Base-by-base conservation (phyloP, 1,140 invertebrate genomes). In the Aphis craccivora region DNA sequence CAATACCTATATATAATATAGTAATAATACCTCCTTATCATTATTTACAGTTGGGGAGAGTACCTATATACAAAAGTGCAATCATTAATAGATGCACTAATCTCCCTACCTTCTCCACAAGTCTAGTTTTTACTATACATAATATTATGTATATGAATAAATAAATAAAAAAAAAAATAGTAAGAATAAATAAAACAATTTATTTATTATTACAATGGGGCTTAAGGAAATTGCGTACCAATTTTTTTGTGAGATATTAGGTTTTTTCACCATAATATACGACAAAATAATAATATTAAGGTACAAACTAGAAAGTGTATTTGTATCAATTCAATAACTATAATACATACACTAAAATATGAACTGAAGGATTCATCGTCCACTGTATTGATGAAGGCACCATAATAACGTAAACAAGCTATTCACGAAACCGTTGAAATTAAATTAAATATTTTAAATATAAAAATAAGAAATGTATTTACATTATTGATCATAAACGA, bases 271-370 rank as follows among this genome's bases (percentile, higher is more conserved):
- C n/a, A 76, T 8, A n/a, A 76, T n/a, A 76, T 5, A n/a, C 0
- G 11, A 76, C 60, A 18, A n/a, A 1, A 51, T 30, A 30, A 76
- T 6, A 76, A n/a, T 14, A n/a, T 45, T 0, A 45, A 45, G 45
- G 45, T 67, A n/a, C 30, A 18, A n/a, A 1, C 60, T 76, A 18
- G 4, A n/a, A 35, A 76, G 2, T 18, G 60, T 14, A n/a, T 76
- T n/a, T 76, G 14, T n/a, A 76, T 20, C 60, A 76, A n/a, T 35
- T 8, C 14, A 76, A 76, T 18, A n/a, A n/a, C 18, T 76, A 30
- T 67, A 60, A n/a, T 76, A 76, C 60, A n/a, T 76, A 76, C 60
- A 76, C 60, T 76, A 76, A 76, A 76, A 76, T 76, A n/a, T 76
- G 30, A 76, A n/a, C 60, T 14, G 60, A 20, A n/a, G 60, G 60